A percentile compares a stretch with the other conserved stretches of the same genome.
phyloP scores from a whole-genome alignment of 1,140 invertebrate species.

The Zaprionus capensis region DNA sequence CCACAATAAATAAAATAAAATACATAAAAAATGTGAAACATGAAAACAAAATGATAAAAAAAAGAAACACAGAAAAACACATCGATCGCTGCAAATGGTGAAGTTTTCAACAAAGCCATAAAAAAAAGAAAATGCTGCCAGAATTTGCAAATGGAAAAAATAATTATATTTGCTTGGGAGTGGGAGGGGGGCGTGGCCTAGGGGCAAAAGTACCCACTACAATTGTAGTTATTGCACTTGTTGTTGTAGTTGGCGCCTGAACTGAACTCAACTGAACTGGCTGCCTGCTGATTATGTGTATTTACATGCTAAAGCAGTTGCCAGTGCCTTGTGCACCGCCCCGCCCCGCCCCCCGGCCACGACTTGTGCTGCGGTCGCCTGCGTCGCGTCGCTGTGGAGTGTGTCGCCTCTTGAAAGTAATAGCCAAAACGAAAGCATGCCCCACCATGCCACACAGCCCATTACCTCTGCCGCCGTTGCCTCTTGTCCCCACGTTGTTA shows the following conservation, averaged over 20 bases:
- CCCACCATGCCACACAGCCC: conserved; percentile 27
- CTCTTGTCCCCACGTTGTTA: conserved; percentile 70
- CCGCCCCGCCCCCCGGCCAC: neutral
- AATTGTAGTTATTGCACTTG: conserved; percentile 23
- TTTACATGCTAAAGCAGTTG: conserved; percentile 79
- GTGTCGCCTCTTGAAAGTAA: conserved; percentile 75
- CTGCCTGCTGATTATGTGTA: conserved; percentile 73
- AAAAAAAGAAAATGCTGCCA: conserved; percentile 42
- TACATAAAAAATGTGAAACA: conserved; percentile 20
- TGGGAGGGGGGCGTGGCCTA: neutral
- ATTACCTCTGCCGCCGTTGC: conserved; percentile 20
- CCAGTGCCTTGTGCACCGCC: conserved; percentile 11
- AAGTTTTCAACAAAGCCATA: conserved; percentile 68
- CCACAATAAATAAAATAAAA: conserved; percentile 61
- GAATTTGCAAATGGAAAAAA: conserved; percentile 68
- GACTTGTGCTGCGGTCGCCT: conserved; percentile 41
- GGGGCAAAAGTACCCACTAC: conserved; percentile 17
- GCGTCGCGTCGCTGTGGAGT: conserved; percentile 31
- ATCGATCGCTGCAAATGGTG: conserved; percentile 60
- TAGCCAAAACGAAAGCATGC: conserved; percentile 67
- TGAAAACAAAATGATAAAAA: conserved; percentile 56
- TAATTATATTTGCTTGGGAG: conserved; percentile 61
- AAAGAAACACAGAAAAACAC: conserved; percentile 41
- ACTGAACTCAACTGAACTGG: conserved; percentile 14
- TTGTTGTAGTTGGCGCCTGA: conserved; percentile 33